Evolutionary conservation across 2,113 vertebrate species (phyloP).

Genomic region (Cephalophus harveyi): DNA sequence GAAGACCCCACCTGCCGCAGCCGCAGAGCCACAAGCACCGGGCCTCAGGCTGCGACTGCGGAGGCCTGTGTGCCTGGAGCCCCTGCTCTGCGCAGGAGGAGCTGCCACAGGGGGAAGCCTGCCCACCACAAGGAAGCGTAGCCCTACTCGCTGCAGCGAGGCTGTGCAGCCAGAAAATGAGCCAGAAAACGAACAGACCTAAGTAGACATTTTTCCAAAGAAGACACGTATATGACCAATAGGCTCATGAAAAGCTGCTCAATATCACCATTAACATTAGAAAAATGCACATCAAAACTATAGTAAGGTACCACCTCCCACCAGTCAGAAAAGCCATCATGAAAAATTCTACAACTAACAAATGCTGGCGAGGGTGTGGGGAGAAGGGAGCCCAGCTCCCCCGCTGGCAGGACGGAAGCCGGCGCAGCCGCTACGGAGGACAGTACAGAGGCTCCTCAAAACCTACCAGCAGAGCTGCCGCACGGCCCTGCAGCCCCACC

Average conservation of each 20-base stretch:
- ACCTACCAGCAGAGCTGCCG: not conserved
- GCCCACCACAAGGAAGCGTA: not conserved
- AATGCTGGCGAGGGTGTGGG: not conserved
- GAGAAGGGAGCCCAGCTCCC: not conserved
- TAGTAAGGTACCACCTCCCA: not conserved
- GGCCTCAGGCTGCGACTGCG: not conserved
- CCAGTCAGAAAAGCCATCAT: not conserved
- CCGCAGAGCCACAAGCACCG: not conserved
- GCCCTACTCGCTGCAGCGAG: not conserved
- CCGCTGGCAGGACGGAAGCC: not conserved
- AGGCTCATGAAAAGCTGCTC: not conserved
- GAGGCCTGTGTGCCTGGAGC: not conserved
- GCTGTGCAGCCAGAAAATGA: not conserved
- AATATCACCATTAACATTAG: not conserved
- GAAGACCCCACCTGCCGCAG: not conserved
- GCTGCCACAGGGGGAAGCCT: not conserved
- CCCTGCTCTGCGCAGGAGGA: not conserved
- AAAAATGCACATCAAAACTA: not conserved
- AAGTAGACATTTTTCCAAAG: not conserved
- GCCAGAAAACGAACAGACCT: not conserved
- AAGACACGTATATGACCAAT: rapidly evolving
- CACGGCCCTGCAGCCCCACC: rapidly evolving
- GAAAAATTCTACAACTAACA: not conserved
- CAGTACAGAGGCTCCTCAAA: not conserved
- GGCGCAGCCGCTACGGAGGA: not conserved